Conservation (phyloP, 2,888 invertebrate species). For the Polietes domitor region DNA sequence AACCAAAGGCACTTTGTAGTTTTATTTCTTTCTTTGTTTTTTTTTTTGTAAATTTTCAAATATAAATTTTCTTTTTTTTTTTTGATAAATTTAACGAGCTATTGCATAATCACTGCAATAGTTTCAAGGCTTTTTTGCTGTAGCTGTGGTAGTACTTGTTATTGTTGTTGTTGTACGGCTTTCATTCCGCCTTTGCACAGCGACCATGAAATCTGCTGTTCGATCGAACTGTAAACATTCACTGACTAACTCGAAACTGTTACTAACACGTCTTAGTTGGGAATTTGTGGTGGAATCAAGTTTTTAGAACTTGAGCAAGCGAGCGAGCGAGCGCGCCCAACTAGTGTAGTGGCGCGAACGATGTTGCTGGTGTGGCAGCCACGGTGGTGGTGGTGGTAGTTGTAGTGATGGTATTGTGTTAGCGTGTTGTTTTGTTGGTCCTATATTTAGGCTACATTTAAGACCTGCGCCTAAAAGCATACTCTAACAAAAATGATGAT, state of each 20-base stretch:
- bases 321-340: conserved; percentile 20
- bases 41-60: not conserved
- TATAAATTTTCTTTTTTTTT: not conserved
- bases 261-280: conserved; percentile 50
- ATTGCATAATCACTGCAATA: conserved; percentile 74
- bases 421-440: conserved; percentile 39
- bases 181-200: too few species aligned
- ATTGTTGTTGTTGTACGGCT: not conserved
- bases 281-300: not conserved
- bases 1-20: conserved; percentile 4
- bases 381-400: not conserved
- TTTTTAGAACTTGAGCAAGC: conserved; percentile 42
- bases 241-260: conserved; percentile 59
- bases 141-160: conserved; percentile 8
- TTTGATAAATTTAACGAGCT: conserved; percentile 19
- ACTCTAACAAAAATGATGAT: conserved; percentile 39
- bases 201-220: conserved; percentile 32
- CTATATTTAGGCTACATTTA: conserved; percentile 61
- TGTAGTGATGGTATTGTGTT: conserved; percentile 15
- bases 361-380: not conserved
- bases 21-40: not conserved
- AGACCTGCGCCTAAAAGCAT: conserved; percentile 67
- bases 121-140: conserved; percentile 57
- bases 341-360: not conserved
- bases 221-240: conserved; percentile 55